Base-by-base conservation (phyloP, 2,888 invertebrate species). In the Rotaria sp. region DNA sequence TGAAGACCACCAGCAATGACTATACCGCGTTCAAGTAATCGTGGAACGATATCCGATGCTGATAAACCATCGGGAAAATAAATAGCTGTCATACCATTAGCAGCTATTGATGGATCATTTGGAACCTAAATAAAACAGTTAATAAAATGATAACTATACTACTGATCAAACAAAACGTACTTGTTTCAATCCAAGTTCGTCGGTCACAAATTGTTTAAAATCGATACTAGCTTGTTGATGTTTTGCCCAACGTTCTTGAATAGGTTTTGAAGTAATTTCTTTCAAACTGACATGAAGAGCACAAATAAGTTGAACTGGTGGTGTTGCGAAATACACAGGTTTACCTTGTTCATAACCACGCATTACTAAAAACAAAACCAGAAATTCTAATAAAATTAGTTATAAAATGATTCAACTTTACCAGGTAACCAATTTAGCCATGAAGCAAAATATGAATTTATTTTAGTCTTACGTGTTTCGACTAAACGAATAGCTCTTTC, bases 1-100 rank as follows among this genome's bases (percentile, higher is more conserved):
- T 80, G 80, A 11, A 80, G 26, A 80, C 80, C 80, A 80, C 80
- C 80, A 45, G 80, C 80, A 80, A 80, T n/a, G 45, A 80, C 35
- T 11, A 80, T 45, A 13, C 45, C 45, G 15, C n/a, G 26, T 80
- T 80, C 80, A 26, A 80, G 2, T 45, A 80, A n/a, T 80, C 45
- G 26, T 80, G 45, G 80, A 45, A 67, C 5, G 21, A 67, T 35
- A 67, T 67, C 67, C 30, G 35, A 30, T 67, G 67, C 67, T 67
- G 67, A 67, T 21, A 67, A 5, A 67, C 67, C 67, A 35, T 67
- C 67, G 15, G 80, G 80, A 80, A 45, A 80, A n/a, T 80, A 80
- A 4, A 80, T 80, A n/a, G 80, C 80, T 13, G 80, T 45, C 45
- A 80, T 41, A 45, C 45, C n/a, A 45, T 80, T 80, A 0, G 67